Base-by-base conservation (phyloP, 1,140 invertebrate species). In the Drosophila pandora region DNA sequence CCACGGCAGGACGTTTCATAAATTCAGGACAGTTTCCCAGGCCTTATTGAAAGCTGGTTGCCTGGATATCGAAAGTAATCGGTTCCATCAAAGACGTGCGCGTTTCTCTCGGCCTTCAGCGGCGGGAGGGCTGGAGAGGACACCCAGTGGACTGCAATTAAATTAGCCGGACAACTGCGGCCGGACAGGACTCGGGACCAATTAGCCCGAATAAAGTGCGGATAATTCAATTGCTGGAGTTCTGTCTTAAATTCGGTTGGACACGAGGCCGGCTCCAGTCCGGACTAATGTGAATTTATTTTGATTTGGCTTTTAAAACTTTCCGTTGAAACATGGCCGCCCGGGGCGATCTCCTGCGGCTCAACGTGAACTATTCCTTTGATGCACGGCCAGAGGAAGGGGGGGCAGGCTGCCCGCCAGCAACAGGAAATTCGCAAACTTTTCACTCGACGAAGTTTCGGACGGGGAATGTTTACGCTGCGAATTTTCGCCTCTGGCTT, bases 181-280 rank as follows among this genome's bases (percentile, higher is more conserved):
- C 34, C 17, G 22, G 47, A 23, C 58, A 48, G 17, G 43, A 47
- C 41, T 82, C 69, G 28, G 56, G 41, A 47, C 61, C 74, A 87
- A 85, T 87, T 85, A 85, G 76, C 37, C 67, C 55, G 34, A 61
- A 59, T 72, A 65, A 58, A 87, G 64, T 74, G 68, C 59, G 63
- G 70, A 81, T 76, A 84, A 76, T 76, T 85, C 60, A 80, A 69
- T 39, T 52, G 52, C 56, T 57, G 71, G 30, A 30, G 47, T 7
- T 9, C 12, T 8, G 10, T 55, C 30, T 37, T 37, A 70, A 70
- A 70, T 69, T 56, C 52, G 22, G 13, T 49, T 63, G 39, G 43
- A 7, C 10, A 10, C n/a, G 25, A 13, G 23, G 32, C 25, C 17
- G 56, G 48, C 50, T 67, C 64, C 13, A 13, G 60, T 64, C 47